phyloP scores from a whole-genome alignment of 1,140 invertebrate genomes.

The Bombus confusus region DNA sequence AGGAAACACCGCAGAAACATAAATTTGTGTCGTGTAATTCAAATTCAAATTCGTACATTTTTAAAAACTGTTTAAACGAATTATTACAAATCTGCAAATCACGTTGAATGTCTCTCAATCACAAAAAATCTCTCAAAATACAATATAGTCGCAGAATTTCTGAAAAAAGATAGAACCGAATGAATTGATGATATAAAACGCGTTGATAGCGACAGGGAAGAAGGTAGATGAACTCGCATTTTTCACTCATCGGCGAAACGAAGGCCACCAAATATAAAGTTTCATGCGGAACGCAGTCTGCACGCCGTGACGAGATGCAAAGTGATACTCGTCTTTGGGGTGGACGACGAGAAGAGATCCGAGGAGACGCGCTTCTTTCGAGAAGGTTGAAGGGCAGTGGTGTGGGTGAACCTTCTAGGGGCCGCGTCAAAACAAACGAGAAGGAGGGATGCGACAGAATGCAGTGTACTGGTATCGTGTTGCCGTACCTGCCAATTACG shows the following conservation, averaged over 20 bases:
- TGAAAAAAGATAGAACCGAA: no score
- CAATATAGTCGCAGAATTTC: not conserved
- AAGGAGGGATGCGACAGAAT: constrained; percentile 55
- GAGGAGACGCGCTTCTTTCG: constrained; percentile 50
- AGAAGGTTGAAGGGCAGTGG: constrained; percentile 57
- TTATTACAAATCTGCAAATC: not conserved
- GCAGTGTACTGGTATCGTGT: constrained; percentile 67
- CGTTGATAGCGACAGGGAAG: not conserved
- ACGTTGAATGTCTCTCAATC: no score
- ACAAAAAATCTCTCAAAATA: not conserved
- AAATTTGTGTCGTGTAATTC: no score
- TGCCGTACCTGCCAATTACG: constrained; percentile 75
- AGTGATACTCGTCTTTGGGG: constrained; percentile 57
- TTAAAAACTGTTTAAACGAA: no score
- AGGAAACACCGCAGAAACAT: no score
- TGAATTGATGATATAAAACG: not conserved
- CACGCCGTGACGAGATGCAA: constrained; percentile 58
- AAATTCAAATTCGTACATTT: no score
- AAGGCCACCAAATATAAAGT: constrained; percentile 53
- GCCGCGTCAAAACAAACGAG: not conserved
- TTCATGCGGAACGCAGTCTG: constrained; percentile 55
- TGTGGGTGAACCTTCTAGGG: constrained; percentile 41
- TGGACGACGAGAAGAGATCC: constrained; percentile 50
- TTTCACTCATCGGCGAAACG: constrained; percentile 28
- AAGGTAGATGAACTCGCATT: not conserved